A percentile compares a stretch with the other conserved stretches of the same genome.
These are phyloP conservation scores for Achatina immaculata DNA, from an alignment of 1,140 invertebrate genomes.

Conservation along the genomic window DNA sequence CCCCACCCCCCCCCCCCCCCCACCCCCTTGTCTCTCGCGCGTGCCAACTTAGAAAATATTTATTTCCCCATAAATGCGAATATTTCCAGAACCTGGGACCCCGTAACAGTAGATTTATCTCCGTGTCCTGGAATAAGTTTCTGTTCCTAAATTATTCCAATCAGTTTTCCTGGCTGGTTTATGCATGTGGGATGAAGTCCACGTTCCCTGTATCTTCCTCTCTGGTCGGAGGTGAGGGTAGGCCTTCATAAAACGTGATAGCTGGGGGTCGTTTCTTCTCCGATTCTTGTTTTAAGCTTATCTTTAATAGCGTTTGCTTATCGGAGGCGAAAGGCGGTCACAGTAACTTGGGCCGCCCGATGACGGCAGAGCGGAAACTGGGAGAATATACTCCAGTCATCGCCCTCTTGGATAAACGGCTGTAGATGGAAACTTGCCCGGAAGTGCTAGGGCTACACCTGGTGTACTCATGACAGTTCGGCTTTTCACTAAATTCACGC, in stretches of 20 bases:
- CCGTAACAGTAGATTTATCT: neutral
- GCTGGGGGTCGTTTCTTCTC: neutral
- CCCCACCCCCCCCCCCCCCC: neutral
- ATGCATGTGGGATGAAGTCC: too few species aligned
- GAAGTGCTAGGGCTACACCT: too few species aligned
- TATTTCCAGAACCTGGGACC: neutral
- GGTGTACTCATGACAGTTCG: too few species aligned
- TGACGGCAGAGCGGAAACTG: neutral
- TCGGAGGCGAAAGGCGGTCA: neutral
- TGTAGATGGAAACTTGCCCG: too few species aligned
- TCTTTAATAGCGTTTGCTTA: neutral
- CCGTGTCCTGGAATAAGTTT: too few species aligned
- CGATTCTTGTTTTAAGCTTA: neutral
- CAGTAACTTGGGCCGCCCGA: neutral
- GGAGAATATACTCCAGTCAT: too few species aligned
- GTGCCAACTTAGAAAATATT: neutral
- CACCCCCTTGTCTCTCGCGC: too few species aligned
- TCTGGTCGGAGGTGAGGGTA: neutral
- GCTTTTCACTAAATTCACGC: too few species aligned
- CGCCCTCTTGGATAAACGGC: too few species aligned
- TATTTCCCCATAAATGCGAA: neutral
- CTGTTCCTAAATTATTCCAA: neutral
- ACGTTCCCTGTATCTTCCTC: too few species aligned
- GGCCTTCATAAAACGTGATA: slow-evolving; percentile 5
- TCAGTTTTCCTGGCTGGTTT: too few species aligned